Evolutionary conservation across 1,140 invertebrate genomes (phyloP), one percentile per base, ranked within the genome.

Genomic region (Drosophila watanabei): DNA sequence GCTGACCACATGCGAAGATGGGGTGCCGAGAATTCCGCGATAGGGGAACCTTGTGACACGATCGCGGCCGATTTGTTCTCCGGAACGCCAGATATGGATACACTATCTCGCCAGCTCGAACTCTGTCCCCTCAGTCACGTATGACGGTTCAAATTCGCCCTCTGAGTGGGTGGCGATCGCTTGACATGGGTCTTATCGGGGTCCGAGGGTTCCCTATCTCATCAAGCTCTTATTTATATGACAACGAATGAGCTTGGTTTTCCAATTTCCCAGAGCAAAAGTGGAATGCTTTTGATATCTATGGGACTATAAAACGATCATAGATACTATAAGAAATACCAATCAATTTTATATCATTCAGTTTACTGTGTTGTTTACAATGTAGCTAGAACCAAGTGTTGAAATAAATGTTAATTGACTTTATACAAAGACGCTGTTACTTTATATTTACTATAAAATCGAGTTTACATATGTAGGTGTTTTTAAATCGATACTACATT

Each of bases 31-130:
- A 78, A 78, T 78, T 59, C 63, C 62, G 64, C 51, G 75, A 78
- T 78, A 56, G 57, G 8, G 43, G 51, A 54, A 78, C 75, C 75
- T 78, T 78, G 75, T 78, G 63, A 78, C 75, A 56, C 57, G 75
- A 78, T 78, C 45, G 75, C 54, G 20, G 10, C 14, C 72, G 46
- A 77, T 77, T 77, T 77, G 56, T 61, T 73, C 46, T 61, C 54
- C 18, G 28, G 30, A 52, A 45, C 14, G n/a, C 54, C 54, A 73
- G 71, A 73, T 52, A 52, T 32, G 32, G 71, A 75, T 73, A 73
- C 32, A 52, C 14, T 72, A 60, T 60, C 68, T 41, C 9, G 8
- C 28, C 18, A 49, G 35, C 60, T 64, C 20, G 35, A 68, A 51
- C 60, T 64, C 30, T 33, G 28, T 7, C 39, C 33, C 65, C 32